Conservation (phyloP, 2,797 vertebrate genomes). For the Microtus obscurus region DNA sequence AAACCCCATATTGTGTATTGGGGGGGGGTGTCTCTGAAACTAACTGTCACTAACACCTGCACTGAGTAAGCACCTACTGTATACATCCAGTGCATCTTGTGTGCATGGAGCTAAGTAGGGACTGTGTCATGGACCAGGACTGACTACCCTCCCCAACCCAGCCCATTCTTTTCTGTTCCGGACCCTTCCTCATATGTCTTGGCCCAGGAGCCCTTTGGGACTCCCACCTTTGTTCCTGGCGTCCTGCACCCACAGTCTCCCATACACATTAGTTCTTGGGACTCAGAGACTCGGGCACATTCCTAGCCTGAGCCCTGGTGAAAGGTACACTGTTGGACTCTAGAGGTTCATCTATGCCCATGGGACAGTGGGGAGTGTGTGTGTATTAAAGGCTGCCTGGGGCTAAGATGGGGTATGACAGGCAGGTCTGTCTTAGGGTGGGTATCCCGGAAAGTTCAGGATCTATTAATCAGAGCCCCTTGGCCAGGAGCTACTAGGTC, state of each 20-base stretch:
- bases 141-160: no score
- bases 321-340: neutral
- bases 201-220: neutral
- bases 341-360: neutral
- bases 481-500: neutral
- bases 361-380: rapidly evolving
- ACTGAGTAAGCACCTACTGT: neutral
- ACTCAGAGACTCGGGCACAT: neutral
- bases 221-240: neutral
- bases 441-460: neutral
- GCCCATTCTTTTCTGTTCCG: neutral
- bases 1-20: neutral
- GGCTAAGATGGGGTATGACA: neutral
- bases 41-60: neutral
- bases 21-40: neutral
- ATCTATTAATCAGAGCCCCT: neutral
- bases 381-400: neutral
- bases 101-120: rapidly evolving
- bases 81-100: rapidly evolving
- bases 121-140: neutral
- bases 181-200: neutral
- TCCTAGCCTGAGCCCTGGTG: rapidly evolving
- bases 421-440: neutral
- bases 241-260: neutral
- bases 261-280: neutral